Evolutionary conservation across 2,113 vertebrate genomes (phyloP).

Genomic region (Prionailurus viverrinus): DNA sequence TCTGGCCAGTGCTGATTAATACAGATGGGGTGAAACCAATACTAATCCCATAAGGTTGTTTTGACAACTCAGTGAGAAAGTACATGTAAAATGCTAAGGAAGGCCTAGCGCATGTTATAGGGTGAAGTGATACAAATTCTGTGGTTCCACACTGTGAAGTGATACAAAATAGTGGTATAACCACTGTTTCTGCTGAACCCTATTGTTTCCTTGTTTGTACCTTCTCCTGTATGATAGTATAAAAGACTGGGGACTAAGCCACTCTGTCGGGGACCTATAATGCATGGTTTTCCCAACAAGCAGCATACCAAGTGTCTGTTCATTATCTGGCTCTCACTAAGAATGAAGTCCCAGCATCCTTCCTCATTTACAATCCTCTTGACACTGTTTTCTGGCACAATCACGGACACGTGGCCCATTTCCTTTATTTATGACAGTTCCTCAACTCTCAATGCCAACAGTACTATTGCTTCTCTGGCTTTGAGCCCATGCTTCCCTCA

Average conservation of each 20-base stretch:
- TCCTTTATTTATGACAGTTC: neutral
- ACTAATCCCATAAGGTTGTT: accelerated
- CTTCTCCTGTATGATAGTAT: neutral
- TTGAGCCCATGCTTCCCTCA: no score
- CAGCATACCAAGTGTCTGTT: neutral
- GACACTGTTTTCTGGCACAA: neutral
- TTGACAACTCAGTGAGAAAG: neutral
- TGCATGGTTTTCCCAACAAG: neutral
- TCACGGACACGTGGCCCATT: accelerated
- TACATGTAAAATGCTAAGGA: no score
- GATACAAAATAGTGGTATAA: neutral
- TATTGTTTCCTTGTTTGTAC: accelerated
- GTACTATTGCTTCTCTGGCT: neutral
- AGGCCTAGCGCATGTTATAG: accelerated
- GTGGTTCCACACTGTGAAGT: neutral
- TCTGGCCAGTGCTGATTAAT: neutral
- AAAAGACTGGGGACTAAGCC: neutral
- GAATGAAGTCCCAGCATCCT: accelerated
- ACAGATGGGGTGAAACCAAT: neutral
- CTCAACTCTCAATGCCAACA: accelerated
- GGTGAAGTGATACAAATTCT: neutral
- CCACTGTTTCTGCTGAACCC: no score
- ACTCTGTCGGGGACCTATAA: neutral
- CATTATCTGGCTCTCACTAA: neutral
- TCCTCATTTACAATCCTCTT: accelerated